phyloP scores from a whole-genome alignment of 2,797 vertebrate species.

The Lithobates pipiens region DNA sequence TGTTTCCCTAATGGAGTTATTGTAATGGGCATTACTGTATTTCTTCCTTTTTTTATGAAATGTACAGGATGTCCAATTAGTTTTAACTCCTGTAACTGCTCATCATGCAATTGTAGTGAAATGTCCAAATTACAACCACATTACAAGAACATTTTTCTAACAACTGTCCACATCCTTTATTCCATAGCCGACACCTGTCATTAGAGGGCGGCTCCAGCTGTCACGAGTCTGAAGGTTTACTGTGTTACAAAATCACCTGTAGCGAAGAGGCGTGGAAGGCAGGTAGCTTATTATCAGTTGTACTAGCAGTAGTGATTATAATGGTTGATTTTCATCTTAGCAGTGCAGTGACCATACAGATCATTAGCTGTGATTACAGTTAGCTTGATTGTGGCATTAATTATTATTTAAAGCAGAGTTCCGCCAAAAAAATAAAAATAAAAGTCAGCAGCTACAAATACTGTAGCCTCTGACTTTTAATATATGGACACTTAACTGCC shows the following conservation, averaged over 20 bases:
- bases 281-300: too few species aligned
- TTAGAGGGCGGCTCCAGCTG: not conserved
- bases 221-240: not conserved
- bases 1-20: slow-evolving; percentile 55
- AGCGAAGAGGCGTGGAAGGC: not conserved
- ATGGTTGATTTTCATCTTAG: too few species aligned
- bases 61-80: slow-evolving; percentile 51
- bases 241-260: not conserved
- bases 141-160: slow-evolving; percentile 21
- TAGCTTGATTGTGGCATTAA: too few species aligned
- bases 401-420: too few species aligned
- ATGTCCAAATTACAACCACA: slow-evolving; percentile 24
- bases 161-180: not conserved
- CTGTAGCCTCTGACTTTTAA: too few species aligned
- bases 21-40: slow-evolving; percentile 44
- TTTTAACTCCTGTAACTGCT: slow-evolving; percentile 42
- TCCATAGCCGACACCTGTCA: not conserved
- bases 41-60: slow-evolving; percentile 10
- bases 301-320: too few species aligned
- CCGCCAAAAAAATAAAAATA: too few species aligned
- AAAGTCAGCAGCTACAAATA: too few species aligned
- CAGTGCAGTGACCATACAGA: too few species aligned
- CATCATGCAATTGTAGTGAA: slow-evolving; percentile 11
- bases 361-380: too few species aligned
- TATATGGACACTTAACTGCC: too few species aligned